Evolutionary conservation across 2,888 invertebrate genomes (phyloP), one percentile per base, ranked within the genome.

Genomic region (Mycalesis mineus): DNA sequence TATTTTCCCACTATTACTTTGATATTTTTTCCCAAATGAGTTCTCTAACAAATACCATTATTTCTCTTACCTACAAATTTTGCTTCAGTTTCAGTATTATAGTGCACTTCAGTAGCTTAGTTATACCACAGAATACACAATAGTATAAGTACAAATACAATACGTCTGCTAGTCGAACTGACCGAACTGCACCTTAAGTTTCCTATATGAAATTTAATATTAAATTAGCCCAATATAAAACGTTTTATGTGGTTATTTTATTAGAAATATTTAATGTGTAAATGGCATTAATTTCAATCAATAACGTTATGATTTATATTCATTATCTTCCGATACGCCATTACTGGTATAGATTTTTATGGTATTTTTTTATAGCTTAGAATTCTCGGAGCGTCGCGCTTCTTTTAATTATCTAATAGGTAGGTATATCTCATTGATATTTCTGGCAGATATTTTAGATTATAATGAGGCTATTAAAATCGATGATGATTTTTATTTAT

Each of bases 191-290:
- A 47, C 47, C 47, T 47, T 82, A 77, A 77, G 78, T 77, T 80
- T 72, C 78, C 73, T 75, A 71, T 68, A 84, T 82, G 85, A 85
- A 84, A 88, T 82, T 80, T 82, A 80, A 88, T 87, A 78, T 82
- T 83, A 82, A 87, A 88, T 87, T 84, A 82, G 81, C 78, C 73
- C 75, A 72, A 81, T 82, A 82, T 77, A 74, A 74, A 75, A 73
- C 71, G 73, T 78, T 57, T 58, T 69, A 74, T 71, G 72, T 73
- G 66, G 74, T 45, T 71, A 72, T 79, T 78, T 77, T 74, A 67
- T 44, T 63, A 65, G 59, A 65, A 69, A 76, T 75, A 78, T 73
- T 75, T 73, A 74, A 82, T 76, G 76, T 73, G 77, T 68, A 72
- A 69, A 80, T 77, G 80, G 76, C 67, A 68, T 76, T 79, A 79